Evolutionary conservation across 2,797 vertebrate species (phyloP).

Genomic region (Galago senegalensis): DNA sequence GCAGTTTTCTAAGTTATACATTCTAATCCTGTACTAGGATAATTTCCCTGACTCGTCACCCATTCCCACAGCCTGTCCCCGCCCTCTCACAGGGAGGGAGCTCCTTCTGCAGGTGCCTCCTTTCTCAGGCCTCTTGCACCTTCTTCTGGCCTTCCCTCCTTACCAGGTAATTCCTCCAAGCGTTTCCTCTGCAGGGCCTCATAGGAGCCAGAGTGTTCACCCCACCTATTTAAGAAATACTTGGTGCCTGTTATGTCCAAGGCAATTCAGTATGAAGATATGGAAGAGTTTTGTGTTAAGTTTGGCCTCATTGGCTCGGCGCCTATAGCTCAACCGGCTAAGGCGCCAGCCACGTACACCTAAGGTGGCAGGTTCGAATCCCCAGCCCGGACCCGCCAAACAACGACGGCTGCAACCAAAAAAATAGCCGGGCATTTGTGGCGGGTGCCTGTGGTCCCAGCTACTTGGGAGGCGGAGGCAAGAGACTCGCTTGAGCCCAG

Average conservation of each 20-base stretch:
- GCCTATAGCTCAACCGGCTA: too few relatives aligned
- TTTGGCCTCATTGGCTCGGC: not conserved
- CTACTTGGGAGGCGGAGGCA: too few relatives aligned
- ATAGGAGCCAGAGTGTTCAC: rapidly evolving
- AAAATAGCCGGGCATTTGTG: too few relatives aligned
- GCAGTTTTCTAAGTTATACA: not conserved
- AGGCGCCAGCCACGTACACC: too few relatives aligned
- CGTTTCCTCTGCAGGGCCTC: not conserved
- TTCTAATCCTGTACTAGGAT: not conserved
- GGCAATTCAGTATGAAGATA: not conserved
- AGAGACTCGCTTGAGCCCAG: too few relatives aligned
- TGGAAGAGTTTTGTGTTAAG: not conserved
- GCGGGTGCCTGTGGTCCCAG: too few relatives aligned
- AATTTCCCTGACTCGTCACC: not conserved
- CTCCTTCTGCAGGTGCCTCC: not conserved
- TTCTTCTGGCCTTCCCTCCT: not conserved
- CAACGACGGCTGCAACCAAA: too few relatives aligned
- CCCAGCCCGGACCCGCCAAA: too few relatives aligned
- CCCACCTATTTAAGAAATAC: not conserved
- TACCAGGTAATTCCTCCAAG: not conserved
- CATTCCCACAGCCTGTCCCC: not conserved
- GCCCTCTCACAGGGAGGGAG: not conserved
- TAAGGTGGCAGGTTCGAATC: too few relatives aligned
- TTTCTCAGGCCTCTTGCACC: not conserved
- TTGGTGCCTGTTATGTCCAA: not conserved